Evolutionary conservation across 2,888 invertebrate genomes (phyloP), one percentile per base, ranked within the genome.

Genomic region (Dioctria linearis): DNA sequence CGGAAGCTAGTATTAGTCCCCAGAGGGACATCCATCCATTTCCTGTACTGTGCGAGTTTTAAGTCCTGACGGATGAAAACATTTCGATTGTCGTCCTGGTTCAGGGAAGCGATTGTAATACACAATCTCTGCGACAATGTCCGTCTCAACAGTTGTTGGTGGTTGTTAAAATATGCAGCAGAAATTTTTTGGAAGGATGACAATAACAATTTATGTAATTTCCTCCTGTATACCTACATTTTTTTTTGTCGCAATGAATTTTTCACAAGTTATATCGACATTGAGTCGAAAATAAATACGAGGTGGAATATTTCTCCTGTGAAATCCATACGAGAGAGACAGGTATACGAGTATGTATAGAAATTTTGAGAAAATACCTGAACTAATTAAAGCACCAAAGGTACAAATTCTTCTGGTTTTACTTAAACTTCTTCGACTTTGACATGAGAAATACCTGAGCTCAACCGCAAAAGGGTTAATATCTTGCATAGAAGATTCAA

Each of bases 1-100:
- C 69, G 69, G 69, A 69, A 69, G 69, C 51, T 69, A 69, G 51
- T 51, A 69, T 69, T 69, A 69, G 69, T 51, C 69, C 39, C 51
- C 39, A 0, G 69, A 0, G 69, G 69, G 69, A 69, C 25, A 51
- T 49, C 25, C 25, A 25, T 49, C 51, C 69, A 51, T 69, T 69
- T 69, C 69, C 69, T 69, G 69, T 25, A 2, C 51, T 67, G 46
- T n/a, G 40, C 5, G 25, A 67, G 67, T 25, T 25, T 25, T 46
- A 67, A 46, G 40, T 51, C 39, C 69, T 39, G 51, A 9, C 69
- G 69, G n/a, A 25, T 51, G 49, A 37, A 69, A 37, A 51, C 39
- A 39, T 39, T 9, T 11, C 69, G 11, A 69, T 37, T 51, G 69
- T 69, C 54, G 49, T 69, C 42, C 25, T 25, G 54, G 11, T 11